Evolutionary conservation across 2,797 vertebrate genomes (phyloP).

Genomic region (Hydrocynus forskahlii): DNA sequence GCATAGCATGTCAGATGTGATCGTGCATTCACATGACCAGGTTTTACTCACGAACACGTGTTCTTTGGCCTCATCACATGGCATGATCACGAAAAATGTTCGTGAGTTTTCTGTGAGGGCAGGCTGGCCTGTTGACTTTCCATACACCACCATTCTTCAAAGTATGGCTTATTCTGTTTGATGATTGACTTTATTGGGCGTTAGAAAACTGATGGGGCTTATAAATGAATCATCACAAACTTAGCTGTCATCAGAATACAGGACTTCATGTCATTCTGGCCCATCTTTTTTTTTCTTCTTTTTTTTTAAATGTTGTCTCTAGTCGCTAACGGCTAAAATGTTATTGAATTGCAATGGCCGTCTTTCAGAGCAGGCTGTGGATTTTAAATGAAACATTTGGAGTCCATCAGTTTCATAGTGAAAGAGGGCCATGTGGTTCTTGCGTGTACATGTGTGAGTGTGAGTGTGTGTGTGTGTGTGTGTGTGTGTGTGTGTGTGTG

Average conservation of each 20-base stretch:
- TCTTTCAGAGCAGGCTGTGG: not conserved
- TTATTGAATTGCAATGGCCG: not conserved
- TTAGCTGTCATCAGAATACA: conserved; percentile 23
- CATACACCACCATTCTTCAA: conserved; percentile 45
- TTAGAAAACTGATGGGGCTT: conserved; percentile 30
- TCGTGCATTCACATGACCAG: too few relatives aligned
- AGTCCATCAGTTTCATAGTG: not conserved
- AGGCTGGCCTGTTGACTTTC: conserved; percentile 29
- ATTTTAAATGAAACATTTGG: not conserved
- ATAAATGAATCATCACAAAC: conserved; percentile 49
- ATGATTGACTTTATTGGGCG: conserved; percentile 38
- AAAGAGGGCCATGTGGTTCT: not conserved
- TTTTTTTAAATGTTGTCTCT: not conserved
- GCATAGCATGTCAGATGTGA: too few relatives aligned
- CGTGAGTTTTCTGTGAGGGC: not conserved
- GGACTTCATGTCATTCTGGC: conserved; percentile 36
- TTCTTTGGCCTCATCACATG: too few relatives aligned
- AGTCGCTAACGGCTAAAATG: not conserved
- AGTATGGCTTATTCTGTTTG: conserved; percentile 53
- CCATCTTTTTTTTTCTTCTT: conserved; percentile 6
- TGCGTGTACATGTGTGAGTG: not conserved
- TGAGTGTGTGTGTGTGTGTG: too few relatives aligned
- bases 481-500: too few relatives aligned
- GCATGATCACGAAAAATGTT: not conserved
- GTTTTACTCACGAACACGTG: too few relatives aligned